These are phyloP conservation scores for Cacatua alba DNA, from an alignment of 2,113 vertebrate species.

Conservation along the genomic window DNA sequence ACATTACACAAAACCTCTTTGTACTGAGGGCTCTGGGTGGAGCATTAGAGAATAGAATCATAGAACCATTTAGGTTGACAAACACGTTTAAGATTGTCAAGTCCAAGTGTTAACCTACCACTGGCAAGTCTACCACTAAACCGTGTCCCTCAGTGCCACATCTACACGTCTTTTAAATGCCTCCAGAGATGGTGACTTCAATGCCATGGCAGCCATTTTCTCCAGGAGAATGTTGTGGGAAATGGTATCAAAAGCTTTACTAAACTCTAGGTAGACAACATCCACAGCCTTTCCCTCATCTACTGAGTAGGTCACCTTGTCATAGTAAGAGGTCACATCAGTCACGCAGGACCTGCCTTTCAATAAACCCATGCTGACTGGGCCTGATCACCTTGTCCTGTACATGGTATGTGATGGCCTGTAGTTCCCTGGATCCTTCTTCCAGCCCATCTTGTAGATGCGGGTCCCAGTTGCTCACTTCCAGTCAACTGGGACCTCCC, in stretches of 20 bases:
- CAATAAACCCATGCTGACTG: neutral
- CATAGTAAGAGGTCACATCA: neutral
- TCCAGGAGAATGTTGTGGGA: neutral
- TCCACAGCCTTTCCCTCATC: neutral
- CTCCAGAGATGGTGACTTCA: neutral
- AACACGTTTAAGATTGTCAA: neutral
- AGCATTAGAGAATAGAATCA: neutral
- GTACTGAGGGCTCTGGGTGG: conserved; percentile 38
- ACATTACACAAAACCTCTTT: conserved; percentile 50
- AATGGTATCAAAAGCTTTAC: neutral
- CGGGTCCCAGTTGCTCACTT: neutral
- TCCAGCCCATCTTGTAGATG: neutral
- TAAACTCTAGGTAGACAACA: neutral
- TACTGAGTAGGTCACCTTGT: neutral
- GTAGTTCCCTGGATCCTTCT: neutral
- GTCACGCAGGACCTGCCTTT: neutral
- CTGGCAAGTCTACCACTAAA: neutral
- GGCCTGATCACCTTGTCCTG: neutral
- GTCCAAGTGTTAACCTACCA: neutral
- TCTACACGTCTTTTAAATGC: neutral
- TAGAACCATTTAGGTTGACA: neutral
- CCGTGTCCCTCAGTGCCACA: neutral
- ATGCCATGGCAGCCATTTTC: neutral
- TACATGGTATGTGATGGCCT: neutral
- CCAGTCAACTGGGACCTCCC: neutral